phyloP scores from a whole-genome alignment of 1,140 invertebrate genomes.

The Lordiphosa mommai region DNA sequence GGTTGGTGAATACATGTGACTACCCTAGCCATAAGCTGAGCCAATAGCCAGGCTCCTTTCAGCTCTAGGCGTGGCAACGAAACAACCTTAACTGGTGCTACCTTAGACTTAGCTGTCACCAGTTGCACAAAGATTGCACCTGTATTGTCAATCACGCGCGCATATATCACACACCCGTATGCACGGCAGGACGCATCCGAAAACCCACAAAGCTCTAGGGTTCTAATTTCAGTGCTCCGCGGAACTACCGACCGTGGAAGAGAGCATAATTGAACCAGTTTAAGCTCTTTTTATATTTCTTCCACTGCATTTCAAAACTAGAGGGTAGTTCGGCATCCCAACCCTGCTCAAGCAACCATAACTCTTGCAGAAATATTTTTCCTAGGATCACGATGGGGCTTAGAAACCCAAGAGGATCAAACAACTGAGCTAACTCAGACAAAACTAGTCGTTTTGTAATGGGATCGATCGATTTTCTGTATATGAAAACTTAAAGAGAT shows the following conservation, averaged over 20 bases:
- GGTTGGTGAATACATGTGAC: no score
- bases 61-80: constrained; percentile 4
- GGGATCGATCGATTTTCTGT: not conserved
- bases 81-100: not conserved
- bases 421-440: constrained; percentile 18
- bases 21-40: not conserved
- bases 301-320: not conserved
- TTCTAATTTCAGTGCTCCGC: not conserved
- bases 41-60: not conserved
- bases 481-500: not conserved
- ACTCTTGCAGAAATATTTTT: constrained; percentile 11
- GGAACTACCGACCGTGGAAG: not conserved
- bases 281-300: not conserved
- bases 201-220: not conserved
- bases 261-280: not conserved
- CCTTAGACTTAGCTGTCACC: not conserved
- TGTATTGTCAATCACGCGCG: not conserved
- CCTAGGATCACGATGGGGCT: constrained; percentile 8
- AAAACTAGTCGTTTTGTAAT: not conserved
- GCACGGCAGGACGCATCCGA: not conserved
- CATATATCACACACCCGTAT: not conserved
- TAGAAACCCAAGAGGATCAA: constrained; percentile 5
- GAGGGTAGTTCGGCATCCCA: constrained; percentile 1
- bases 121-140: not conserved
- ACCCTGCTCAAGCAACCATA: constrained; percentile 7